Percentiles rank a stretch among this genome's conserved stretches.
Conservation (phyloP, 2,113 vertebrate species). For the Trogon melanurus region DNA sequence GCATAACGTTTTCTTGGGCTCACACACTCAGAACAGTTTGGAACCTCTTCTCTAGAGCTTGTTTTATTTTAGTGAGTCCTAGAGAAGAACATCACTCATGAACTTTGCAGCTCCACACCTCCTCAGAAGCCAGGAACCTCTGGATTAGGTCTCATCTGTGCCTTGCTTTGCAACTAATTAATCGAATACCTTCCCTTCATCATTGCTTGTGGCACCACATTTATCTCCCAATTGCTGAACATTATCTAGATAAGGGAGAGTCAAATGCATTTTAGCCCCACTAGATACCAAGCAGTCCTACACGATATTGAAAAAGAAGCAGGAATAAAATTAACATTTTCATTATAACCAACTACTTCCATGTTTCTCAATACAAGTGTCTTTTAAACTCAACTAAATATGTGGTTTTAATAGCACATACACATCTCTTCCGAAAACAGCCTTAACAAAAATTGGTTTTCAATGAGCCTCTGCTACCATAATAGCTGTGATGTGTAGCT, state of each 20-base stretch:
- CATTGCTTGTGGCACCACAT: neutral
- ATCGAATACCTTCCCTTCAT: neutral
- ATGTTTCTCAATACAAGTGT: neutral
- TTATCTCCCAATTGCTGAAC: neutral
- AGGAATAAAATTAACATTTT: neutral
- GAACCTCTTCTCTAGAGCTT: neutral
- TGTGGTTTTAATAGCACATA: neutral
- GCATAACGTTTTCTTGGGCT: neutral
- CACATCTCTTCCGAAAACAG: neutral
- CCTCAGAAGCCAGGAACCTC: neutral
- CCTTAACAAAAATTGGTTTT: neutral
- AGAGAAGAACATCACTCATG: neutral
- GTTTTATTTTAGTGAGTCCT: neutral
- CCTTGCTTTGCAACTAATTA: neutral
- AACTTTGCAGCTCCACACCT: neutral
- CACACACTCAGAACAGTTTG: neutral
- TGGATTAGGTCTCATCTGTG: neutral
- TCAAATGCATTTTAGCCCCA: neutral
- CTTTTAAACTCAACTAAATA: neutral
- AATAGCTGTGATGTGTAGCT: neutral
- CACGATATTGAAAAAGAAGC: neutral
- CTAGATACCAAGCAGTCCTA: neutral
- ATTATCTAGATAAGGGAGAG: neutral
- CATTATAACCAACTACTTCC: neutral
- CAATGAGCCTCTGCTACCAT: neutral